These are phyloP conservation scores for Tholera decimalis DNA, from an alignment of 2,888 invertebrate genomes.

Conservation along the genomic window DNA sequence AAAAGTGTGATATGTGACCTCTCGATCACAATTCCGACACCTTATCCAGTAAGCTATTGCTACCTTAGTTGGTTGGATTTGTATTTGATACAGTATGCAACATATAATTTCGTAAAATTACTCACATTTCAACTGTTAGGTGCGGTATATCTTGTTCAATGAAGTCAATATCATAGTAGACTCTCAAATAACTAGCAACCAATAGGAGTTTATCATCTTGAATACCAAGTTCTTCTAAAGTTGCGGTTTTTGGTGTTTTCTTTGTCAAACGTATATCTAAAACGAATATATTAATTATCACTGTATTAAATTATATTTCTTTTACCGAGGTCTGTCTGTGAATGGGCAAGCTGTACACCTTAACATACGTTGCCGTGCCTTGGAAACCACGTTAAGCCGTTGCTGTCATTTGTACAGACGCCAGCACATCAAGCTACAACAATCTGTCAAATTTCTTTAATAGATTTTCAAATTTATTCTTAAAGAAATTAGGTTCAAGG, in stretches of 20 bases:
- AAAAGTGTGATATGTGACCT: too few species aligned
- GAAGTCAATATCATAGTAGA: constrained; percentile 40
- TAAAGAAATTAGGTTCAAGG: too few species aligned
- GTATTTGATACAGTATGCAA: not conserved
- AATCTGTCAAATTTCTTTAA: too few species aligned
- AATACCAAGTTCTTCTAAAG: constrained; percentile 57
- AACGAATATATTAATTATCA: not conserved
- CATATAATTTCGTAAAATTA: not conserved
- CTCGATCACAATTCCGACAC: too few species aligned
- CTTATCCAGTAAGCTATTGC: too few species aligned
- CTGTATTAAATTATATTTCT: not conserved
- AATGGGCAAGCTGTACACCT: too few species aligned
- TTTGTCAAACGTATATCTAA: constrained; percentile 52
- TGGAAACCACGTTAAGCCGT: too few species aligned
- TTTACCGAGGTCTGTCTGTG: not conserved
- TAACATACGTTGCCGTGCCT: too few species aligned
- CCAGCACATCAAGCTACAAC: too few species aligned
- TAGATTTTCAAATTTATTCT: too few species aligned
- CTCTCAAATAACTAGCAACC: constrained; percentile 42
- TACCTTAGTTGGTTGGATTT: too few species aligned
- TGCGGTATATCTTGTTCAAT: constrained; percentile 32
- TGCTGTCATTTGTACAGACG: too few species aligned
- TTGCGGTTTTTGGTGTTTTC: constrained; percentile 17
- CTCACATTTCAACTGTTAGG: constrained; percentile 48
- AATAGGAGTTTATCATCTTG: constrained; percentile 32